Conservation (phyloP, 1,140 invertebrate species). For the Oryzaephilus surinamensis region DNA sequence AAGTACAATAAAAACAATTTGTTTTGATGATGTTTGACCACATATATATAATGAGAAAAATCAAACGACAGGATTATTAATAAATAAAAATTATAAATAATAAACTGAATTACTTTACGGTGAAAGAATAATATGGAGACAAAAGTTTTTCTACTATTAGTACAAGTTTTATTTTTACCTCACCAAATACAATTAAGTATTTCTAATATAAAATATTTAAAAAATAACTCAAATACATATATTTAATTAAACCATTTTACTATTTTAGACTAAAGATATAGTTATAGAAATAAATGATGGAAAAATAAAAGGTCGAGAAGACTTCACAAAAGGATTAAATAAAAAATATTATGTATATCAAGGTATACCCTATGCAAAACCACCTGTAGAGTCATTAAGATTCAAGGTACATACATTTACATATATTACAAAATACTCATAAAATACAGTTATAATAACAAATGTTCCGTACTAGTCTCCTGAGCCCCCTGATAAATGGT, state of each 20-base stretch:
- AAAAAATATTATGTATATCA: conserved; percentile 11
- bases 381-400: conserved; percentile 37
- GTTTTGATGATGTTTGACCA: too few species aligned
- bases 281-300: conserved; percentile 3
- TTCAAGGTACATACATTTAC: conserved; percentile 21
- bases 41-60: too few species aligned
- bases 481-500: conserved; percentile 12
- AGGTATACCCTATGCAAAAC: conserved; percentile 42
- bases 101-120: too few species aligned
- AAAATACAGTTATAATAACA: neutral
- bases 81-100: too few species aligned
- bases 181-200: too few species aligned
- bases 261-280: neutral
- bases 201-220: too few species aligned
- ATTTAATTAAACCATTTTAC: neutral
- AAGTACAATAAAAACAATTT: too few species aligned
- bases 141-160: too few species aligned
- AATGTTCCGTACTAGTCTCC: conserved; percentile 14
- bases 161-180: too few species aligned
- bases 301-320: neutral
- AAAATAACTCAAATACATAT: neutral
- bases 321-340: neutral
- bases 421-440: too few species aligned
- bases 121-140: too few species aligned
- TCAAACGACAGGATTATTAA: too few species aligned